Evolutionary conservation across 1,140 invertebrate species (phyloP), one percentile per base, ranked within the genome.

Genomic region (Ctenoplectra terminalis): DNA sequence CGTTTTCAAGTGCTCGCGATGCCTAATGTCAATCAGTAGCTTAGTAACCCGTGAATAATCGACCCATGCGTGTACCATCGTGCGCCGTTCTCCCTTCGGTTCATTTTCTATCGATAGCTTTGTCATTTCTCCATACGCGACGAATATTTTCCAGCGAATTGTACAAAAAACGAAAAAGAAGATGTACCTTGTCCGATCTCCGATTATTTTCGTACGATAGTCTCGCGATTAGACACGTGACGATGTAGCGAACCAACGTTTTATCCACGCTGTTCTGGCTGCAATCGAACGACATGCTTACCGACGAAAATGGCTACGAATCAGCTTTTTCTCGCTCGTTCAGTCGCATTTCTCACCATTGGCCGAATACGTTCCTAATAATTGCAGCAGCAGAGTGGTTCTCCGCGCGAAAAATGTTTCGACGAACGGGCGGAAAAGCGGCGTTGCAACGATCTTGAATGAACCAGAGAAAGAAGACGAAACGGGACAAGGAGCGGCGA

Each of bases 191-290:
- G 76, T 61, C 56, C 76, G 67, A 71, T 60, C 67, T n/a, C 34
- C 46, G 76, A 79, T 79, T 72, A 79, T 72, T 79, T 79, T 79
- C 76, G 56, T 79, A 79, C 69, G 76, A 79, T 71, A 52, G 43
- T 56, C 58, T 61, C 56, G 72, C 72, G 72, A 56, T 61, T 63
- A 63, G 43, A 61, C 54, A 48, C 72, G 56, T 31, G 75, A 77
- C 75, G 75, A 77, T 46, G 9, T 71, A 40, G 43, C 40, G 56
- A 72, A 79, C 56, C 67, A n/a, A 29, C 46, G 56, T 71, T 54
- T 34, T 26, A 29, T 23, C 48, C 60, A 54, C 46, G 46, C 23
- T 73, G 71, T 31, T 67, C 50, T 37, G 23, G n/a, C 20, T 48
- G 31, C 11, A 50, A 34, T 54, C n/a, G 56, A 29, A 52, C 34